These are phyloP conservation scores for Myopa testacea DNA, from an alignment of 2,888 invertebrate species.

Conservation along the genomic window DNA sequence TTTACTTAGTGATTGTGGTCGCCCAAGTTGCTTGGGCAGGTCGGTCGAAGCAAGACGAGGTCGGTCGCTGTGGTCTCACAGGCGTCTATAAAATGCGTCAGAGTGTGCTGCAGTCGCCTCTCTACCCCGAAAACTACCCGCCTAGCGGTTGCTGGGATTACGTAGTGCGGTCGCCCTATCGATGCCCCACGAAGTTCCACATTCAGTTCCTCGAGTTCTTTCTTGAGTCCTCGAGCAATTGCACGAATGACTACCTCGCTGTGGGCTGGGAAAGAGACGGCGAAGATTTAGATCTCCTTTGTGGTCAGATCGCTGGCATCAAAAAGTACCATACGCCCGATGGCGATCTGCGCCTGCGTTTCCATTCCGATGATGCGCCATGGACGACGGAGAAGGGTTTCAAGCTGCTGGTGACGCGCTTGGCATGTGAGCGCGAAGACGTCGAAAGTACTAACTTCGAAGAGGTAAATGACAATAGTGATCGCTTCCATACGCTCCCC, in stretches of 20 bases:
- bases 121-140: slow-evolving; percentile 70
- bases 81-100: slow-evolving; percentile 69
- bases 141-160: slow-evolving; percentile 69
- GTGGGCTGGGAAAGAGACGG: slow-evolving; percentile 66
- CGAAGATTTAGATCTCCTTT: slow-evolving; percentile 68
- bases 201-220: slow-evolving; percentile 72
- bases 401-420: slow-evolving; percentile 70
- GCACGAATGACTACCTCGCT: slow-evolving; percentile 70
- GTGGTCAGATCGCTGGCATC: slow-evolving; percentile 70
- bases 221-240: slow-evolving; percentile 69
- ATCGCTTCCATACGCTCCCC: slow-evolving; percentile 52
- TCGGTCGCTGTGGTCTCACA: slow-evolving; percentile 58
- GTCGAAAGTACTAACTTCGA: slow-evolving; percentile 48
- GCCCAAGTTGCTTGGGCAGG: neutral
- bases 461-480: slow-evolving; percentile 50
- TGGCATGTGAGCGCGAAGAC: slow-evolving; percentile 66
- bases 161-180: slow-evolving; percentile 69
- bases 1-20: neutral
- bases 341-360: slow-evolving; percentile 69
- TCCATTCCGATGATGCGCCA: slow-evolving; percentile 66
- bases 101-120: slow-evolving; percentile 70
- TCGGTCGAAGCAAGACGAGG: slow-evolving; percentile 57
- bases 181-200: slow-evolving; percentile 70
- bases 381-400: slow-evolving; percentile 68
- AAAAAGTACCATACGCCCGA: slow-evolving; percentile 69